These are phyloP conservation scores for Sebastes glaucus DNA, from an alignment of 2,797 vertebrate genomes.

Conservation along the genomic window DNA sequence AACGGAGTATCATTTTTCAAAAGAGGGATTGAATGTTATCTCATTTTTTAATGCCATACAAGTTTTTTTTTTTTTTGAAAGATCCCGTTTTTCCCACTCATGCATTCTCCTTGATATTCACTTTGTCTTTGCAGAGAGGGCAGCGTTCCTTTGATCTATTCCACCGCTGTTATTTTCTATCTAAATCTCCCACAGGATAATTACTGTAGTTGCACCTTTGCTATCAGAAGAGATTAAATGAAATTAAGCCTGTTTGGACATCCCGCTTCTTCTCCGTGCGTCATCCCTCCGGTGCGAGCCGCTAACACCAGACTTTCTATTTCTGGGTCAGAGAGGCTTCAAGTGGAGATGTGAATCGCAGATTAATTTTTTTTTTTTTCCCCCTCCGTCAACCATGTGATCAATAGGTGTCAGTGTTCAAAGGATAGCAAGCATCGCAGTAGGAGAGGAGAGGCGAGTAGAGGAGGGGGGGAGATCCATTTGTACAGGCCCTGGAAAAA, in stretches of 20 bases:
- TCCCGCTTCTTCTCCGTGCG: conserved; percentile 39
- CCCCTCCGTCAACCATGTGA: conserved; percentile 58
- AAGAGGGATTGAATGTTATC: conserved; percentile 80
- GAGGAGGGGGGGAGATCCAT: conserved; percentile 33
- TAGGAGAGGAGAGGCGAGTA: conserved; percentile 17
- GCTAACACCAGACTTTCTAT: conserved; percentile 44
- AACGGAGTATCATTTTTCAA: conserved; percentile 83
- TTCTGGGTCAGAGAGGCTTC: conserved; percentile 68
- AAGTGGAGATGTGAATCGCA: conserved; percentile 66
- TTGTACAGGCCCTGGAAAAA: conserved; percentile 46
- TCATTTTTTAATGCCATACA: conserved; percentile 73
- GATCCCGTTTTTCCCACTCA: conserved; percentile 61
- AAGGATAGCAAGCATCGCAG: conserved; percentile 52
- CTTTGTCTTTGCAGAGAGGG: conserved; percentile 72
- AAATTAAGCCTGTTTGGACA: conserved; percentile 80
- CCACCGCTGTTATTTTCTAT: conserved; percentile 73
- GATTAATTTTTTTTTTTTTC: conserved; percentile 50
- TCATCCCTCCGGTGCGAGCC: conserved; percentile 36
- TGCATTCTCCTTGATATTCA: conserved; percentile 79
- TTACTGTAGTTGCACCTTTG: conserved; percentile 76
- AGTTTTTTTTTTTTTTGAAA: conserved; percentile 27
- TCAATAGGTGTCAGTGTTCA: conserved; percentile 73
- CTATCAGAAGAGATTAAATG: conserved; percentile 79
- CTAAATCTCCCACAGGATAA: conserved; percentile 77
- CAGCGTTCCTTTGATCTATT: conserved; percentile 75